A percentile compares a stretch with the other conserved stretches of the same genome.
Conservation (phyloP, 2,888 invertebrate species). For the Diarsia dahlii region DNA sequence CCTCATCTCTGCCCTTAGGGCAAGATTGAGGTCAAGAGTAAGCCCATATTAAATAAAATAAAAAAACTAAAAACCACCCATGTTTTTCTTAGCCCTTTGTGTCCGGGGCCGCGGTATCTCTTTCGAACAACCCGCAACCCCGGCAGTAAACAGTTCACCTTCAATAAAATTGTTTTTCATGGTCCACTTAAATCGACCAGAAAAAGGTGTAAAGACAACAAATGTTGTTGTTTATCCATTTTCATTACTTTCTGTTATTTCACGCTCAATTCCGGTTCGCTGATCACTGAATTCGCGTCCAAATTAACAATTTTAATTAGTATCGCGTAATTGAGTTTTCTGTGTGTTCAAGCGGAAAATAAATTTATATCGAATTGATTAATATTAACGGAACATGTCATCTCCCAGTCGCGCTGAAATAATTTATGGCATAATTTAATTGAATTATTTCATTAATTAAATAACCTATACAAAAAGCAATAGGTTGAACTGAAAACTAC, state of each 20-base stretch:
- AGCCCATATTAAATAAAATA: too few relatives aligned
- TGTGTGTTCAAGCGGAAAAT: constrained; percentile 38
- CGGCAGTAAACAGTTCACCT: too few relatives aligned
- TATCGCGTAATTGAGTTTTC: constrained; percentile 38
- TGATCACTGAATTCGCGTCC: constrained; percentile 11
- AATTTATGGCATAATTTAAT: not conserved
- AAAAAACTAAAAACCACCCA: too few relatives aligned
- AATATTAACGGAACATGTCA: constrained; percentile 9
- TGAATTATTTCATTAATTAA: not conserved
- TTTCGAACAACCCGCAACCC: too few relatives aligned
- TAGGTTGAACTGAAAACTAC: not conserved
- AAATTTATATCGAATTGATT: constrained; percentile 26
- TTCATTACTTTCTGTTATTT: constrained; percentile 16
- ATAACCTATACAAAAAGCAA: not conserved
- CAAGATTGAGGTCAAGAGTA: too few relatives aligned
- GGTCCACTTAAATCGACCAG: not conserved
- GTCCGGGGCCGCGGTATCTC: too few relatives aligned
- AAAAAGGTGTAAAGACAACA: constrained; percentile 5
- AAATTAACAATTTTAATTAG: constrained; percentile 56
- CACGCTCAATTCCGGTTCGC: not conserved
- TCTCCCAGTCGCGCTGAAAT: not conserved
- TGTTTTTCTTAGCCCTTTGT: too few relatives aligned
- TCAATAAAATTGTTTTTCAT: too few relatives aligned
- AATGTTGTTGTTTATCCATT: not conserved
- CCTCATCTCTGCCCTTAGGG: too few relatives aligned